Evolutionary conservation across 2,797 vertebrate genomes (phyloP), one percentile per base, ranked within the genome.

Genomic region (Rhadinocentrus ornatus): DNA sequence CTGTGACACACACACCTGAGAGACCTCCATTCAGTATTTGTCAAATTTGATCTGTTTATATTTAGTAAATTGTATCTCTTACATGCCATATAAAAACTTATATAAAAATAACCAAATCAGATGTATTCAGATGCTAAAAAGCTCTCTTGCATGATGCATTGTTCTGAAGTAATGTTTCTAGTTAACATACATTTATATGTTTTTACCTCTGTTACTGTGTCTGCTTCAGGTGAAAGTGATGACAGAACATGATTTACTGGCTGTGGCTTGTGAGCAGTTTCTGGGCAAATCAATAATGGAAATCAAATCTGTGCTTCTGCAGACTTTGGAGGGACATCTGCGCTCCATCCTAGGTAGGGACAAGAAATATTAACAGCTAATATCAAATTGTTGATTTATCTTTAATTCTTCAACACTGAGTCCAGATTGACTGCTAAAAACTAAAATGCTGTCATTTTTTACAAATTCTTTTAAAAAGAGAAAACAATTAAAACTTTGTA

Each of bases 251-350:
- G 97, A 97, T 73, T 86, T 99, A 44, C 88, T 99, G 85, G 96
- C 96, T 0, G 87, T 98, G 44, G 97, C 97, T 27, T 97, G 96
- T 69, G 97, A 98, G 88, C 97, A 99, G 92, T 98, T 99, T 80
- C 85, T 98, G 87, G 97, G 97, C 54, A 98, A 97, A 91, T 94
- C 94, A 0, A 95, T 96, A 58, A 87, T 91, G 4, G 97, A 97
- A 59, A 97, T 98, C 83, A 99, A 98, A 89, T 94, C 93, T 0
- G 96, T 98, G 39, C 93, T 99, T 9, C 91, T 98, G 68, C 97
- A 98, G 92, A 98, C 96, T 0, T 86, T 98, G 83, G 97, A 99
- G 88, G 97, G 97, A 50, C 97, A 99, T 75, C 94, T 99, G 62
- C 96, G 96, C 72, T 97, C 97, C 83, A 99, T 99, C 88, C 88